Evolutionary conservation across 2,113 vertebrate genomes (phyloP).

Genomic region (Sigmodon hispidus): DNA sequence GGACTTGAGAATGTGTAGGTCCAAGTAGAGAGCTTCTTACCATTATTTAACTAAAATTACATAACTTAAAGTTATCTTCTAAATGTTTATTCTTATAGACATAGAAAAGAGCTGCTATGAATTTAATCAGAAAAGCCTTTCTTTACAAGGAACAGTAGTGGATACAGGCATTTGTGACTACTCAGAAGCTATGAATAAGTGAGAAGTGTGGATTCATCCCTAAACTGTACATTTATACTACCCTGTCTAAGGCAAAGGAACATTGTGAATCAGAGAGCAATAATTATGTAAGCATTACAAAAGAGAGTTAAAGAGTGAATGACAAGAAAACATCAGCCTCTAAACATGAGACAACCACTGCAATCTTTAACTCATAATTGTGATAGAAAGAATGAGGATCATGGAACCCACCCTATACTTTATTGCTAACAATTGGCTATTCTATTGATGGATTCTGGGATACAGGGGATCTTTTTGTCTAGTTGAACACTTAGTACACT

Average conservation of each 20-base stretch:
- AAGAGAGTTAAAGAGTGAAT: not conserved
- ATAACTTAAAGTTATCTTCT: not conserved
- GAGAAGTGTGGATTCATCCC: not conserved
- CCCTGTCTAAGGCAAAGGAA: not conserved
- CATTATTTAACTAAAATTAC: not conserved
- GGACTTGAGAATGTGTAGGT: not conserved
- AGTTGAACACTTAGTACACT: not conserved
- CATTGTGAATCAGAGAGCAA: not conserved
- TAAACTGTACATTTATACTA: not conserved
- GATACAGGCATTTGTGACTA: not conserved
- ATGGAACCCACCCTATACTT: not conserved
- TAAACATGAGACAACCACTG: not conserved
- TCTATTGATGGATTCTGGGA: not conserved
- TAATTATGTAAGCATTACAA: not conserved
- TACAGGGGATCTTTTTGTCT: too few species aligned
- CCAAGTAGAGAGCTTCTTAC: not conserved
- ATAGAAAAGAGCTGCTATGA: not conserved
- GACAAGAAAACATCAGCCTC: not conserved
- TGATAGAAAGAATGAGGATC: not conserved
- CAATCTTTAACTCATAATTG: not conserved
- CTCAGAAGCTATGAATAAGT: not conserved
- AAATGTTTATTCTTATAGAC: not conserved
- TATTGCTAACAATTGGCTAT: too few species aligned
- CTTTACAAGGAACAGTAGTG: not conserved
- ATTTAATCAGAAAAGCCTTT: not conserved